These are phyloP conservation scores for Leptopilina myrica DNA, from an alignment of 2,888 invertebrate species.

Conservation along the genomic window DNA sequence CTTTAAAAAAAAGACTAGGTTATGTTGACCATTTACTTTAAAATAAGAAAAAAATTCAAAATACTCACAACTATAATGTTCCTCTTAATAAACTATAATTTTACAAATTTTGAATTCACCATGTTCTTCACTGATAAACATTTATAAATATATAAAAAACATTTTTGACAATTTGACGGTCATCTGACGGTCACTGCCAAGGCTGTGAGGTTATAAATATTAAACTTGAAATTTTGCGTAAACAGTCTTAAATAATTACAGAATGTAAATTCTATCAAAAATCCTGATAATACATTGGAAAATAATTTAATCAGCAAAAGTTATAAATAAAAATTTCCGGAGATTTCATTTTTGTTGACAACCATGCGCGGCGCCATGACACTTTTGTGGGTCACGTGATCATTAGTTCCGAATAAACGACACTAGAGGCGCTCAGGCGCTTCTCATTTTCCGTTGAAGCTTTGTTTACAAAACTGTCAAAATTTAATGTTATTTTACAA, in stretches of 20 bases:
- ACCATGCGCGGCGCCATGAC: constrained; percentile 3
- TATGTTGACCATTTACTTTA: not conserved
- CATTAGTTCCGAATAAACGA: not conserved
- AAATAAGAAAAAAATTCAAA: not conserved
- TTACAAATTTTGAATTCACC: not conserved
- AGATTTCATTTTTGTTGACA: not conserved
- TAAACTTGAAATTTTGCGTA: not conserved
- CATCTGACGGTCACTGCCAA: not conserved
- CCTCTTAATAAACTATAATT: not conserved
- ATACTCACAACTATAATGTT: not conserved
- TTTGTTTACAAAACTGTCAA: not conserved
- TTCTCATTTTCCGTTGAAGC: not conserved
- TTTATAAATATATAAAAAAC: not conserved
- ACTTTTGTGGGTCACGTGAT: not conserved
- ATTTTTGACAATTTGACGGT: not conserved
- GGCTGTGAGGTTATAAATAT: not conserved
- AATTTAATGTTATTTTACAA: not conserved
- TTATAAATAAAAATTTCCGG: not conserved
- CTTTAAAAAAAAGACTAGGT: not conserved
- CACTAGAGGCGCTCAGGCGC: not conserved
- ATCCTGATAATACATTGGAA: not conserved
- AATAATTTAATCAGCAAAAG: not conserved
- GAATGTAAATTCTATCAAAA: not conserved
- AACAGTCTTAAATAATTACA: not conserved
- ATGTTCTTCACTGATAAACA: not conserved